Evolutionary conservation across 2,113 vertebrate genomes (phyloP).

Genomic region (Antechinus stuartii): DNA sequence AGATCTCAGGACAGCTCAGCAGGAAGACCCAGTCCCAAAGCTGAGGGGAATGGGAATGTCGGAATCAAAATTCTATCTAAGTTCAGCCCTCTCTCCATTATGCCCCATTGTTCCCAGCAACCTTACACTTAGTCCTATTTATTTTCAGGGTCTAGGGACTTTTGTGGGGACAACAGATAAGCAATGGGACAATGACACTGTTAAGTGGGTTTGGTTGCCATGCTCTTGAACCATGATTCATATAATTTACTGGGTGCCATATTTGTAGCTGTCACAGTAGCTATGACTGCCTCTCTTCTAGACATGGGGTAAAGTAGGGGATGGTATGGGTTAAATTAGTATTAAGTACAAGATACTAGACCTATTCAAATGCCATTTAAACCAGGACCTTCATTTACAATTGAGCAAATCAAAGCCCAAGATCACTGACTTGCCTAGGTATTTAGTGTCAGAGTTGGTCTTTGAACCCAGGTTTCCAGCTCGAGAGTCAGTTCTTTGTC

Average conservation of each 20-base stretch:
- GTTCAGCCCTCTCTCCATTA: not conserved
- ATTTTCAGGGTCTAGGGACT: not conserved
- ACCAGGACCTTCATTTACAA: not conserved
- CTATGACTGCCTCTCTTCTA: not conserved
- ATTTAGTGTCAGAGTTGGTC: not conserved
- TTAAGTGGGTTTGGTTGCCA: not conserved
- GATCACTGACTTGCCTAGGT: not conserved
- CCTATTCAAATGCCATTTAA: not conserved
- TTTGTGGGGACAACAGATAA: not conserved
- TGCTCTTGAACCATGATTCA: not conserved
- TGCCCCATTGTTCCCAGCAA: not conserved
- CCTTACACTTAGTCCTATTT: not conserved
- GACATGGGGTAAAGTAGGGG: not conserved
- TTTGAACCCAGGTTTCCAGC: not conserved
- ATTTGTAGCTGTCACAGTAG: not conserved
- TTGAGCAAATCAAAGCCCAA: not conserved
- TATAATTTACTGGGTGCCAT: not conserved
- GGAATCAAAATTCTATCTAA: not conserved
- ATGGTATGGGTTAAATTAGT: not conserved
- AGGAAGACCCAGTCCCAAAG: not conserved
- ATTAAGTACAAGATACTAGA: not conserved
- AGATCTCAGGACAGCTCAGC: not conserved
- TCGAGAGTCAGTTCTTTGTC: not conserved
- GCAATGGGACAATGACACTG: not conserved
- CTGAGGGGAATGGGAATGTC: not conserved